Evolutionary conservation across 2,888 invertebrate species (phyloP).

Genomic region (Argyresthia albistria): DNA sequence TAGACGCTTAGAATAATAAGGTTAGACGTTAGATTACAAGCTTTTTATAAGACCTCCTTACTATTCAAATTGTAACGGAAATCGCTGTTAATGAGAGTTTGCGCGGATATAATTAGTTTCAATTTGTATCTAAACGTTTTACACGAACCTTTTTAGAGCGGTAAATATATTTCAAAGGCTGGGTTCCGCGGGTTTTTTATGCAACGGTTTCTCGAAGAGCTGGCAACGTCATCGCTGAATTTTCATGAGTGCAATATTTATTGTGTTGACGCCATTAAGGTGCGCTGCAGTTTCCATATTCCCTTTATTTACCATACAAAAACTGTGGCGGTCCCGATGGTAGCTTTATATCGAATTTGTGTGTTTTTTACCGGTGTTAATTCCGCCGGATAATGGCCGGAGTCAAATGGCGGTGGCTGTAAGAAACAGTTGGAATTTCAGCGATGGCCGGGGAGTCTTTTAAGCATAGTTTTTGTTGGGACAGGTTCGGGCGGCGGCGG

Average conservation of each 20-base stretch:
- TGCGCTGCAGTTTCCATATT: slow-evolving; percentile 33
- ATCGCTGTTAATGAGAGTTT: no score
- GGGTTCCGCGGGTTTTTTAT: slow-evolving; percentile 22
- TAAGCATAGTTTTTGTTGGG: slow-evolving; percentile 53
- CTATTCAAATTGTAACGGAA: no score
- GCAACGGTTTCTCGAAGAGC: slow-evolving; percentile 16
- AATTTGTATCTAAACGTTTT: no score
- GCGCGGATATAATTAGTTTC: no score
- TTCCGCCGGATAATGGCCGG: slow-evolving; percentile 64
- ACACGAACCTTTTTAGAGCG: no score
- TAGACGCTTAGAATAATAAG: no score
- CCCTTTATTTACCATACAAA: slow-evolving; percentile 55
- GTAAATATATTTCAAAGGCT: no score
- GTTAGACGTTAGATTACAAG: no score
- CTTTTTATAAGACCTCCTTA: no score
- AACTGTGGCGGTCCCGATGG: slow-evolving; percentile 48
- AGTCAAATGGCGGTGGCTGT: slow-evolving; percentile 64
- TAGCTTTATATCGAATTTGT: slow-evolving; percentile 55
- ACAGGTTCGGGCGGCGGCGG: slow-evolving; percentile 53
- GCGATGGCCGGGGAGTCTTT: slow-evolving; percentile 65
- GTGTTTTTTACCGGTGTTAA: slow-evolving; percentile 61
- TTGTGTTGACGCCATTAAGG: slow-evolving; percentile 46
- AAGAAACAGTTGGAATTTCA: slow-evolving; percentile 67
- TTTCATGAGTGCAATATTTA: slow-evolving; percentile 63
- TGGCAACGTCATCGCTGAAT: slow-evolving; percentile 33